Conservation (phyloP, 2,888 invertebrate species). For the Sarcophaga rosellei region DNA sequence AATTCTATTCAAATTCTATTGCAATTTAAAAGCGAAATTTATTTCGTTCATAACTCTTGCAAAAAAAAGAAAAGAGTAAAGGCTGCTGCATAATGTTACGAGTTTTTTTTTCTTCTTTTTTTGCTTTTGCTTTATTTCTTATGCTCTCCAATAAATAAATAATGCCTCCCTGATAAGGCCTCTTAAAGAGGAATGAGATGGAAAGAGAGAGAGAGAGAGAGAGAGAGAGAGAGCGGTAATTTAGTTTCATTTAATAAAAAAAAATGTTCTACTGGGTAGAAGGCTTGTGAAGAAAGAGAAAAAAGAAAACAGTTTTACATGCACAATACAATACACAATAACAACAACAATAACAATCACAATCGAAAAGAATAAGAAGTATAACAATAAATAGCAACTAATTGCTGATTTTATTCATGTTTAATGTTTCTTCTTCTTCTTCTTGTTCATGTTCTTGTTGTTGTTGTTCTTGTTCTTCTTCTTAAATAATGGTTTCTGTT, state of each 20-base stretch:
- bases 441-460: not conserved
- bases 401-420: constrained; percentile 47
- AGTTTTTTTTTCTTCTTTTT: not conserved
- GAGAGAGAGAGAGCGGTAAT: too few relatives aligned
- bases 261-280: too few relatives aligned
- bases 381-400: constrained; percentile 23
- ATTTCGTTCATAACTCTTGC: not conserved
- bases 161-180: too few relatives aligned
- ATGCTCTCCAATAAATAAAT: too few relatives aligned
- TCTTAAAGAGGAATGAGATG: too few relatives aligned
- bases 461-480: not conserved
- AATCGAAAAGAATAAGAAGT: constrained; percentile 5
- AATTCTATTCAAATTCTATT: not conserved
- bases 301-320: not conserved
- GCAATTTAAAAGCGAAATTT: not conserved
- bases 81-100: not conserved
- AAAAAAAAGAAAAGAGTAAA: not conserved
- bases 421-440: constrained; percentile 22
- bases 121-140: too few relatives aligned
- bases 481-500: not conserved
- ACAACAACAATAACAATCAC: not conserved
- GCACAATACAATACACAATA: not conserved
- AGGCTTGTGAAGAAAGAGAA: too few relatives aligned
- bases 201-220: too few relatives aligned
- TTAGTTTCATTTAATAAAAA: too few relatives aligned